Evolutionary conservation across 2,888 invertebrate species (phyloP).

Genomic region (Phrixothrix hirtus): DNA sequence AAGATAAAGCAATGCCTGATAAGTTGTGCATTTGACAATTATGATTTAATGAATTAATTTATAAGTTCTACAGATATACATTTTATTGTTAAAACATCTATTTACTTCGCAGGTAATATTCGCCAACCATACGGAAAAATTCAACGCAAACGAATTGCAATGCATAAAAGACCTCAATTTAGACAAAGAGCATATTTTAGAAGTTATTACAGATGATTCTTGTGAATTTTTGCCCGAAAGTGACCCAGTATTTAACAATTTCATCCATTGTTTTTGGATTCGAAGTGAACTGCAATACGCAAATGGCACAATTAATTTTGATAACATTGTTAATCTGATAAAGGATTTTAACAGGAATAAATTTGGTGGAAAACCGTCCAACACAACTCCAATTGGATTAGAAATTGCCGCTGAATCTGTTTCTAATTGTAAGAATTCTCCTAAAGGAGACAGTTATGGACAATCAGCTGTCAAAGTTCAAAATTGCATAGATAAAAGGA

Average conservation of each 20-base stretch:
- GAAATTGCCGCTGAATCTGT: slow-evolving; percentile 6
- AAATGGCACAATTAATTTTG: slow-evolving; percentile 3
- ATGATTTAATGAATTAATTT: no score
- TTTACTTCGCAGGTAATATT: background rate
- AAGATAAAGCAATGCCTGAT: no score
- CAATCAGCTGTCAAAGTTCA: slow-evolving; percentile 1
- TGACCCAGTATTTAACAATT: slow-evolving; percentile 4
- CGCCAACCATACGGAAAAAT: background rate
- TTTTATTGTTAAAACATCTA: background rate
- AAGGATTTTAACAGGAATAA: background rate
- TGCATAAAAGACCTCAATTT: background rate
- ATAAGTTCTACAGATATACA: no score
- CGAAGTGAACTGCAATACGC: background rate
- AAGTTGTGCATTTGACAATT: no score
- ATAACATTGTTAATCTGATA: background rate
- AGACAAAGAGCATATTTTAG: slow-evolving; percentile 2
- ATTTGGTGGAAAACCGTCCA: slow-evolving; percentile 4
- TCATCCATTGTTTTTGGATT: slow-evolving; percentile 1
- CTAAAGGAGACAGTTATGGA: background rate
- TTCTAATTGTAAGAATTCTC: slow-evolving; percentile 1
- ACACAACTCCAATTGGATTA: background rate
- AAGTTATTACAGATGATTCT: slow-evolving; percentile 1
- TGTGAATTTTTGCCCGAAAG: slow-evolving; percentile 1
- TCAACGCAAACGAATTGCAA: background rate
- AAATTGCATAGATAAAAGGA: slow-evolving; percentile 9